phyloP scores from a whole-genome alignment of 2,888 invertebrate species.

The Drosophila infuscata region DNA sequence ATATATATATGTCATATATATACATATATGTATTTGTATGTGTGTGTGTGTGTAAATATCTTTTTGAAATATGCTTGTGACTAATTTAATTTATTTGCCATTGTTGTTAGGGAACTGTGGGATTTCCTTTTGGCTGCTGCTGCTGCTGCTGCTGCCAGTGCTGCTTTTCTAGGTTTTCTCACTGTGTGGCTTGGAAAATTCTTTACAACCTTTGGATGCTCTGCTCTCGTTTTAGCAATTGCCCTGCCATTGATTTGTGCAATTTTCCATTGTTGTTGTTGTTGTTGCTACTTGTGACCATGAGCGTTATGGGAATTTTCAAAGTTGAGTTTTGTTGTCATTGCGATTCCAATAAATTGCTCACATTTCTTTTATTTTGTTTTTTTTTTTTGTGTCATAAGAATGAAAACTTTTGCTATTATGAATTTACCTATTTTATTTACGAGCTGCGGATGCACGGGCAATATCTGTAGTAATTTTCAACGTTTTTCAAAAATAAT shows the following conservation, averaged over 20 bases:
- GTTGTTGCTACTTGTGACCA: slow-evolving; percentile 38
- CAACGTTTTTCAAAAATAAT: slow-evolving; percentile 28
- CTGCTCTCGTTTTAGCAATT: slow-evolving; percentile 55
- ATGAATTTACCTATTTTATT: slow-evolving; percentile 63
- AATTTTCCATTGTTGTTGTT: slow-evolving; percentile 13
- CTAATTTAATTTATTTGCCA: slow-evolving; percentile 79
- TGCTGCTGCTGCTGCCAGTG: slow-evolving; percentile 37
- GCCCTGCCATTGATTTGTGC: slow-evolving; percentile 66
- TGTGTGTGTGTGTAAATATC: slow-evolving; percentile 12
- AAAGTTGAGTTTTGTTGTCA: slow-evolving; percentile 13
- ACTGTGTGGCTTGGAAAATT: slow-evolving; percentile 58
- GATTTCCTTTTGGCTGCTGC: slow-evolving; percentile 61
- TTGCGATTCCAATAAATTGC: slow-evolving; percentile 57
- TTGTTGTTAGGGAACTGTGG: slow-evolving; percentile 75
- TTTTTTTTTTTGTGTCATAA: slow-evolving; percentile 55
- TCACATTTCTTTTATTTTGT: slow-evolving; percentile 50
- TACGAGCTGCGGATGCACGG: slow-evolving; percentile 44
- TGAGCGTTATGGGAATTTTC: slow-evolving; percentile 33
- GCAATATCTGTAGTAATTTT: slow-evolving; percentile 52
- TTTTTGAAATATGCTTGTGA: slow-evolving; percentile 79
- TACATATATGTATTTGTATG: neutral
- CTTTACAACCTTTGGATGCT: slow-evolving; percentile 50
- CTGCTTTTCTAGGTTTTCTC: slow-evolving; percentile 62
- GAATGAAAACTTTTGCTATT: slow-evolving; percentile 75
- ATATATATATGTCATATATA: slow-evolving; percentile 12